Evolutionary conservation across 2,797 vertebrate species (phyloP).

Genomic region (Xenops minutus): DNA sequence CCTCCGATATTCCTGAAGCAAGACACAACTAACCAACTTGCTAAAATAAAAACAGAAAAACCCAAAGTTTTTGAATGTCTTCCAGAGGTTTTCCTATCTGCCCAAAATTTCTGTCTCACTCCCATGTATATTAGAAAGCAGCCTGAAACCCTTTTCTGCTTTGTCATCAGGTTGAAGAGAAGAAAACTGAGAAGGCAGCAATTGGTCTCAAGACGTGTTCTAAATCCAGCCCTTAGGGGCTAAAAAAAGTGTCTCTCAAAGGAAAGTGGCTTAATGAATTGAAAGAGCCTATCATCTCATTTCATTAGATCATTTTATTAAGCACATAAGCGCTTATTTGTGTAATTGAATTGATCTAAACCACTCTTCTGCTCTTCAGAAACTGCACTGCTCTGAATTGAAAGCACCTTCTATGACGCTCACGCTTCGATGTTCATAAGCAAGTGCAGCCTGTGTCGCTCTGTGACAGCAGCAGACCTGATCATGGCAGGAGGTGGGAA

Average conservation of each 20-base stretch:
- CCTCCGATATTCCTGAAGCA: neutral
- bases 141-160: neutral
- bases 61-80: neutral
- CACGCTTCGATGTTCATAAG: neutral
- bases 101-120: neutral
- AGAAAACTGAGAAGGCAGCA: neutral
- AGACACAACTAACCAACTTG: neutral
- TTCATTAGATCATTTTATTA: constrained; percentile 8
- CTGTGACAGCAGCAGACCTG: neutral
- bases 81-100: neutral
- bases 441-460: neutral
- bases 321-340: neutral
- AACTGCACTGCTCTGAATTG: neutral
- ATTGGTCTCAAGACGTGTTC: neutral
- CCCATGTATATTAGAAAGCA: neutral
- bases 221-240: neutral
- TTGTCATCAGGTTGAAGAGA: neutral
- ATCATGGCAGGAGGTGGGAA: fast-evolving
- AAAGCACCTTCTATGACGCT: neutral
- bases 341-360: neutral
- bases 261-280: neutral
- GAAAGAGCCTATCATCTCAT: neutral
- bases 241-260: neutral
- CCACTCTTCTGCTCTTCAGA: neutral
- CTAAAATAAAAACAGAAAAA: neutral